Evolutionary conservation across 2,888 invertebrate species (phyloP), one percentile per base, ranked within the genome.

Genomic region (Ormyrus nitidulus): DNA sequence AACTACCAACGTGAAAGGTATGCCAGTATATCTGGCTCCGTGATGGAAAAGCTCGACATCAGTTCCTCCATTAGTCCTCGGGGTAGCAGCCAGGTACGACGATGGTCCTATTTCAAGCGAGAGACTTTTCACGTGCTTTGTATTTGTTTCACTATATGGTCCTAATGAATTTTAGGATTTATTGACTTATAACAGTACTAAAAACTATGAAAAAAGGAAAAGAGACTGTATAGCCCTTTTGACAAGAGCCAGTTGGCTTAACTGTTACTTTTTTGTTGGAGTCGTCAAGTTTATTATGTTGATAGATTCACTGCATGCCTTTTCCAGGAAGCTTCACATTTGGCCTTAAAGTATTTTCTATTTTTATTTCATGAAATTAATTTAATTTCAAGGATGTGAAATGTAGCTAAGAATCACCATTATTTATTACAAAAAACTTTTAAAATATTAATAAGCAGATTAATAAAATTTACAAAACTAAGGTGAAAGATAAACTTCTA

Each of bases 1-100:
- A 94, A 95, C 90, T 93, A 94, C 87, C 94, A 94, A 88, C 95
- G 96, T 87, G 96, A 96, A 93, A 95, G 95, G 93, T 95, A 94
- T 91, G 96, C 96, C 86, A 95, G 95, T 92, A 94, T 96, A 87
- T 94, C 95, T 86, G 95, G 95, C 86, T 96, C 96, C 83, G 92
- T 96, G 91, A 94, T 96, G 94, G 95, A 94, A 91, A 95, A 94
- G 91, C 94, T 95, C 92, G 94, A 94, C 88, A 93, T 95, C 91
- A 95, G 95, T 91, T 94, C 94, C 91, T 94, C 95, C 87, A 91
- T 94, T 90, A 95, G 94, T 92, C 93, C 93, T 91, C 94, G 93
- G 92, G 95, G 93, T 93, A 96, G 93, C 92, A 94, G 93, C 88
- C 94, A 93, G 94, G 95, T 93, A 94, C 85, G 89, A 83, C 69